Percentiles rank a stretch among this genome's conserved stretches.
These are phyloP conservation scores for Eleutherodactylus coqui DNA, from an alignment of 2,797 vertebrate genomes.

Conservation along the genomic window DNA sequence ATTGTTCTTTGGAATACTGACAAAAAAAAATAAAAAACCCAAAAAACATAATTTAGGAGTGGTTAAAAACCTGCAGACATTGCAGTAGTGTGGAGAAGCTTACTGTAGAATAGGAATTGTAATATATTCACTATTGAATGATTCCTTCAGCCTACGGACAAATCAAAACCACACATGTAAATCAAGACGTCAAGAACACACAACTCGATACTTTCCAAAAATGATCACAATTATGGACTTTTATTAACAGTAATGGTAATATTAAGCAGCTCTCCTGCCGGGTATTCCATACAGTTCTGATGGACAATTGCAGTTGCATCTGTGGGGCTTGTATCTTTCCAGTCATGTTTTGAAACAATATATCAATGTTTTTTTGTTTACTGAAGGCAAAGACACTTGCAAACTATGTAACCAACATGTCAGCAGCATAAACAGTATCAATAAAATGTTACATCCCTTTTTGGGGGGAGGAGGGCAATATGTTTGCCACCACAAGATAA, in stretches of 20 bases:
- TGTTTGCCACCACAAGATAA: background rate
- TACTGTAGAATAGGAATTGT: background rate
- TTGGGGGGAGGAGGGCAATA: background rate
- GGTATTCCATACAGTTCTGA: background rate
- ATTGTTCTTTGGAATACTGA: background rate
- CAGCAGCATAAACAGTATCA: conserved; percentile 19
- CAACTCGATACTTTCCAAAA: conserved; percentile 11
- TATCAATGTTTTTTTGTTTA: background rate
- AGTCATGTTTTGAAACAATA: conserved; percentile 48
- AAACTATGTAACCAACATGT: background rate
- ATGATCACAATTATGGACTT: conserved; percentile 48
- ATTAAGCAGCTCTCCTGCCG: conserved; percentile 8
- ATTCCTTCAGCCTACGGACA: background rate
- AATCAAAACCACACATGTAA: background rate
- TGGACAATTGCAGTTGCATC: conserved; percentile 24
- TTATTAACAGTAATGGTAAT: conserved; percentile 56
- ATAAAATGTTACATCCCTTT: background rate
- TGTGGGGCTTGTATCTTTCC: background rate
- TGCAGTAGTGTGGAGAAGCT: too few species aligned
- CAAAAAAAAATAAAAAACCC: background rate
- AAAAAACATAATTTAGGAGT: background rate
- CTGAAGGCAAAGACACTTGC: background rate
- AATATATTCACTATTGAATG: background rate
- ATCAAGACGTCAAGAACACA: conserved; percentile 17
- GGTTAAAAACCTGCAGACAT: background rate